Evolutionary conservation across 2,113 vertebrate genomes (phyloP), one percentile per base, ranked within the genome.

Genomic region (Cnemophilus loriae): DNA sequence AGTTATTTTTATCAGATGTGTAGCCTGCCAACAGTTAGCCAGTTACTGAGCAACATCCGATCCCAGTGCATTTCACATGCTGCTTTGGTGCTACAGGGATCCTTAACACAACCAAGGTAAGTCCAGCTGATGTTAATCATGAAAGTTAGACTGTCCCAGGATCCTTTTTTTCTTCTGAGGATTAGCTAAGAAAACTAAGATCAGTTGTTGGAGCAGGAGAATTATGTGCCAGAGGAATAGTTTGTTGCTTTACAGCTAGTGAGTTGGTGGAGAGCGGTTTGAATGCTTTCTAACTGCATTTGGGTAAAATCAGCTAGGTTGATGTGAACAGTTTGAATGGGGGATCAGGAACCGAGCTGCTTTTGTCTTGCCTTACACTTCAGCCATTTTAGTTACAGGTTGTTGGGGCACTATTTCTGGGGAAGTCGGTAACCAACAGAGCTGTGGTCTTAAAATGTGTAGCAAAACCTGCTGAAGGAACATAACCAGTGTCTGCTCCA

Each of bases 1-100:
- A 32, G 33, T 44, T 90, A 1, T 63, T 92, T 93, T 89, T 91
- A 3, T 52, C 97, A 99, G 99, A 99, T 99, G 98, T 99, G 99
- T 98, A 99, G 99, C 98, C 99, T 99, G 98, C 99, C 99, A 78
- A 98, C 98, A 92, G 99, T 99, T 87, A 99, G 99, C 98, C 99
- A 99, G 98, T 98, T 99, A 96, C 98, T 99, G 97, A 99, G 99
- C 98, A 99, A 99, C 98, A 98, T 99, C 98, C 98, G 99, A 90
- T 99, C 99, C 16, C 99, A 99, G 98, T 99, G 99, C 98, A 99
- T 99, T 95, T 99, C 99, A 71, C 99, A 99, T 9, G 98, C 99
- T 80, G 99, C 99, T 64, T 97, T 99, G 93, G 99, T 99, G 84
- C 98, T 99, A 10, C 99, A 99, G 94, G 99, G 99, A 53, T 97